Percentiles rank a stretch among this genome's conserved stretches.
Evolutionary conservation across 2,888 invertebrate species (phyloP).

Genomic region (Clistopyga incitator): DNA sequence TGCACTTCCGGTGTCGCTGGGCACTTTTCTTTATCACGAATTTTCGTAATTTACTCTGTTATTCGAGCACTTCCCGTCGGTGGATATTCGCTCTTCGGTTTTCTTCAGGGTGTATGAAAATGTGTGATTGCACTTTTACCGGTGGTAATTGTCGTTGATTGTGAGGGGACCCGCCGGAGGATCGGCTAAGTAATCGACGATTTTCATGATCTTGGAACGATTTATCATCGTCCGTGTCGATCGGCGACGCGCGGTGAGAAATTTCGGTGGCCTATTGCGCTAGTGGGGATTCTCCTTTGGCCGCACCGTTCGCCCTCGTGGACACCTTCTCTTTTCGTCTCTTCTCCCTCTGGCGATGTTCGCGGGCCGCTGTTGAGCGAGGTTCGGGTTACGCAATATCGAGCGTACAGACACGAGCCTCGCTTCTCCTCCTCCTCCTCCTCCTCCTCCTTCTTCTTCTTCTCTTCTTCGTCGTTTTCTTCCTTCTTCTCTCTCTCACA

Average conservation of each 20-base stretch:
- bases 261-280: constrained; percentile 40
- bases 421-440: constrained; percentile 61
- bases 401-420: constrained; percentile 62
- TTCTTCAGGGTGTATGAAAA: background rate
- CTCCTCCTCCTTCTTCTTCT: constrained; percentile 56
- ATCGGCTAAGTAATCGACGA: constrained; percentile 7
- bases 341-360: constrained; percentile 37
- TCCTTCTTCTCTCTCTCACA: constrained; percentile 48
- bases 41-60: background rate
- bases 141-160: background rate
- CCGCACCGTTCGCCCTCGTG: constrained; percentile 19
- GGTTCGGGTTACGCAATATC: constrained; percentile 72
- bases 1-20: background rate
- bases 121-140: constrained; percentile 13
- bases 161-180: background rate
- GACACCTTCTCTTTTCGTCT: constrained; percentile 8
- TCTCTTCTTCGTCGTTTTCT: constrained; percentile 38
- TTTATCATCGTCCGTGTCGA: constrained; percentile 11
- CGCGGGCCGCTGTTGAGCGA: constrained; percentile 67
- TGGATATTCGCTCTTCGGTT: background rate
- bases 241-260: background rate
- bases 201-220: background rate
- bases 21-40: background rate
- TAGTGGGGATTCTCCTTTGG: constrained; percentile 23
- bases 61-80: background rate